A percentile compares a stretch with the other conserved stretches of the same genome.
Conservation (phyloP, 2,113 vertebrate species). For the Piaya cayana region DNA sequence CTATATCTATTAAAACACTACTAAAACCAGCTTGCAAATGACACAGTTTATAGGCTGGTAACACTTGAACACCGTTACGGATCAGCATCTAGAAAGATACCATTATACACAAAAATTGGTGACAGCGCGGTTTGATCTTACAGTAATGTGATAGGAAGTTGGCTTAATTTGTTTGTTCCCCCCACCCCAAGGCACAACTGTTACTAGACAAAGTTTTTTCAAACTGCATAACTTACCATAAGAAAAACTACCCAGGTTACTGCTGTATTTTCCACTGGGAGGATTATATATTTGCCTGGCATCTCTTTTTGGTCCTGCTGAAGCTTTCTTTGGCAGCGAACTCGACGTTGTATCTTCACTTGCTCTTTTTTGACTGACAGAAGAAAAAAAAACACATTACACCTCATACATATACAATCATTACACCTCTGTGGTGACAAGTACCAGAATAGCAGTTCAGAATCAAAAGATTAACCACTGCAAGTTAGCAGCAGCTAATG, state of each 20-base stretch:
- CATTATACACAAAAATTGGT: not conserved
- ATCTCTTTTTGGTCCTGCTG: slow-evolving; percentile 89
- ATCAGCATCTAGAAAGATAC: not conserved
- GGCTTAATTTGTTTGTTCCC: not conserved
- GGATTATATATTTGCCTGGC: slow-evolving; percentile 98
- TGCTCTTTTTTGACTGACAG: slow-evolving; percentile 86
- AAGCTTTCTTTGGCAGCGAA: slow-evolving; percentile 85
- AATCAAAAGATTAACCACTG: not conserved
- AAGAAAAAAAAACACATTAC: slow-evolving; percentile 29
- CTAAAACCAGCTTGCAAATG: not conserved
- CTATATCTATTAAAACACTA: not conserved
- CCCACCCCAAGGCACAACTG: not conserved
- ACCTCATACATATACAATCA: too few species aligned
- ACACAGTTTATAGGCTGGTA: not conserved
- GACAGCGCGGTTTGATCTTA: not conserved
- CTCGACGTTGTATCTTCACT: slow-evolving; percentile 84
- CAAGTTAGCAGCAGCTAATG: not conserved
- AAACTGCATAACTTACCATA: slow-evolving; percentile 85
- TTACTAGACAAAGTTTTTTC: not conserved
- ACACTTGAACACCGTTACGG: not conserved
- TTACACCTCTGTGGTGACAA: not conserved
- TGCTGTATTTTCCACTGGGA: slow-evolving; percentile 97
- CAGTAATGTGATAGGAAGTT: fast-evolving
- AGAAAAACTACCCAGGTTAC: slow-evolving; percentile 89
- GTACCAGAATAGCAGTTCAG: not conserved